A percentile compares a stretch with the other conserved stretches of the same genome.
Conservation (phyloP, 2,888 invertebrate genomes). For the Standfussiana lucernea region DNA sequence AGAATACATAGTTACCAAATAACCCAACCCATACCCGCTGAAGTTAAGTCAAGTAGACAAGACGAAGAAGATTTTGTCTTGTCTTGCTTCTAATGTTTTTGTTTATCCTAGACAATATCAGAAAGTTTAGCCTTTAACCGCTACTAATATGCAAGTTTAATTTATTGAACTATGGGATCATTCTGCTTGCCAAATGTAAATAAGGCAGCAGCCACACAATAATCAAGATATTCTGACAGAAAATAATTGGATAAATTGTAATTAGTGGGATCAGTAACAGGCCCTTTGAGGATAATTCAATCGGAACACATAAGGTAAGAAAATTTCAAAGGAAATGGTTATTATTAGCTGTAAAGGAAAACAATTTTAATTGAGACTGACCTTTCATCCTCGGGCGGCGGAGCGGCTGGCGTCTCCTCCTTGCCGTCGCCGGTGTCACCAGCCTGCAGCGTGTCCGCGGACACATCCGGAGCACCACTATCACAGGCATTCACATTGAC, state of each 20-base stretch:
- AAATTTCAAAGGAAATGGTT: slow-evolving; percentile 7
- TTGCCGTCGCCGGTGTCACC: slow-evolving; percentile 86
- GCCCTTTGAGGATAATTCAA: slow-evolving; percentile 31
- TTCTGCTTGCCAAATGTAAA: neutral
- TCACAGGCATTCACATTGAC: slow-evolving; percentile 88
- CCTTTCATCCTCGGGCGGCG: slow-evolving; percentile 89
- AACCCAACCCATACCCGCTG: neutral
- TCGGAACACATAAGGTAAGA: slow-evolving; percentile 1
- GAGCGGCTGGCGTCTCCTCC: slow-evolving; percentile 83
- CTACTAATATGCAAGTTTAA: neutral
- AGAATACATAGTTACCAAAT: neutral
- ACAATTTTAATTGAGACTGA: slow-evolving; percentile 70
- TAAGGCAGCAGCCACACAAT: neutral
- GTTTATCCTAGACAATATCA: neutral
- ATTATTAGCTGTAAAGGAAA: neutral
- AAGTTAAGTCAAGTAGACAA: neutral
- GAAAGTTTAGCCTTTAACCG: neutral
- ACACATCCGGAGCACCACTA: slow-evolving; percentile 85
- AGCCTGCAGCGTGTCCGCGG: slow-evolving; percentile 80
- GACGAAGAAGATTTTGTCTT: neutral
- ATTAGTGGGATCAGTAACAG: neutral
- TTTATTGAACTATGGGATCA: neutral
- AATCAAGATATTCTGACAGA: neutral
- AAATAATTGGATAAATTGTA: neutral
- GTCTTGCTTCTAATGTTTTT: neutral